Evolutionary conservation across 2,888 invertebrate genomes (phyloP), one percentile per base, ranked within the genome.

Genomic region (Cloeon dipterum): DNA sequence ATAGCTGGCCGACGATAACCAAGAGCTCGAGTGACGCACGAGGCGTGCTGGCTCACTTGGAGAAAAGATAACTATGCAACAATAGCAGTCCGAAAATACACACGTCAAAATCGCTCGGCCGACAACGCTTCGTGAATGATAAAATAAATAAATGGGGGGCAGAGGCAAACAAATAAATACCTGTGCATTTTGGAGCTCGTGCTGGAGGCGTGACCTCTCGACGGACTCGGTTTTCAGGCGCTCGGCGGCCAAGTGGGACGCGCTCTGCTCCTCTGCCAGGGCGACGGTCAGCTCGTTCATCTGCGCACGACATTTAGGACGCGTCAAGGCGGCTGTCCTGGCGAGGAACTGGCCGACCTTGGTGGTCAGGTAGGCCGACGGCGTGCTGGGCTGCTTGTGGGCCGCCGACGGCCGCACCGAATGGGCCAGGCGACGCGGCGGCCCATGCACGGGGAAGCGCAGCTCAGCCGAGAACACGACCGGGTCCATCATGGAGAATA

Each of bases 281-380:
- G 93, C 93, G 19, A 86, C 81, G 39, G 83, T 79, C 61, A 91
- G 74, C 59, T 91, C 91, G 49, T 85, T 82, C 52, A 91, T 62
- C 91, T 91, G 61, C 1, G 56, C n/a, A n/a, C n/a, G n/a, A n/a
- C n/a, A n/a, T n/a, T n/a, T n/a, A n/a, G n/a, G n/a, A n/a, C n/a
- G n/a, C 70, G 79, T 79, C 1, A 85, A 72, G 54, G 85, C 85
- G 56, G 86, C 85, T 3, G 85, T 85, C 42, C 78, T 66, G 49
- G 69, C 70, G 21, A 86, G 58, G 48, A 86, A 86, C 49, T 72
- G 74, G 38, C 76, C 69, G 37, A 86, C 85, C 56, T 77, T 78
- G 23, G 63, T 66, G 20, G 72, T 70, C 14, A 86, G 59, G 45
- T 71, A 71, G 40, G 74, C 76, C 1, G 82, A 82, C 2, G 77